A percentile compares a stretch with the other conserved stretches of the same genome.
These are phyloP conservation scores for Buteo buteo DNA, from an alignment of 2,113 vertebrate species.

Conservation along the genomic window DNA sequence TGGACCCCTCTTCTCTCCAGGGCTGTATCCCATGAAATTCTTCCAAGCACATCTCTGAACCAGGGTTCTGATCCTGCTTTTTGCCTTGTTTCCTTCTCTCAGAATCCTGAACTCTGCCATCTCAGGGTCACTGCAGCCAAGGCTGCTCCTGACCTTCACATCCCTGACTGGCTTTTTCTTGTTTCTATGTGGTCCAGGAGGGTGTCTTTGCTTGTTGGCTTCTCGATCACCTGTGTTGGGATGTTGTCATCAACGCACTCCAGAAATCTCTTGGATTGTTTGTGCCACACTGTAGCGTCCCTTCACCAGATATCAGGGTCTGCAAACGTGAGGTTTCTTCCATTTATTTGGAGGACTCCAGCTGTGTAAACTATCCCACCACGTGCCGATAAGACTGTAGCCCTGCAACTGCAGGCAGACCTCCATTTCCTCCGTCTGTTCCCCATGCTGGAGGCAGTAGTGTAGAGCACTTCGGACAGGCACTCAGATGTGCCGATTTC, in stretches of 20 bases:
- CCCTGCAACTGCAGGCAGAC: not conserved
- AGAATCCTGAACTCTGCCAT: not conserved
- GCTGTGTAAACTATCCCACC: not conserved
- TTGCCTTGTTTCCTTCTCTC: not conserved
- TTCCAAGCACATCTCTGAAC: not conserved
- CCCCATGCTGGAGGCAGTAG: not conserved
- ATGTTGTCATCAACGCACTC: not conserved
- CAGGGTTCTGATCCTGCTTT: not conserved
- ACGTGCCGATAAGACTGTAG: not conserved
- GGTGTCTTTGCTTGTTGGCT: not conserved
- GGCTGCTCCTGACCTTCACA: not conserved
- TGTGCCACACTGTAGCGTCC: accelerated
- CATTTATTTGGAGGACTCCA: not conserved
- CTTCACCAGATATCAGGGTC: not conserved
- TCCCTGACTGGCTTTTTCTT: not conserved
- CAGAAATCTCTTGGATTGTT: not conserved
- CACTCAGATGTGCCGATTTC: not conserved
- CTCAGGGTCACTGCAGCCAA: not conserved
- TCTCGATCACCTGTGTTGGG: not conserved
- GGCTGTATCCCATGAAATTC: not conserved
- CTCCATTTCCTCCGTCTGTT: not conserved
- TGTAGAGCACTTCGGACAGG: not conserved
- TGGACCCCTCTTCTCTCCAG: not conserved
- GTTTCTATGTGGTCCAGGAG: not conserved
- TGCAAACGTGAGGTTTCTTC: not conserved